Base-by-base conservation (phyloP, 1,140 invertebrate species). In the Protaetia brevitarsis region DNA sequence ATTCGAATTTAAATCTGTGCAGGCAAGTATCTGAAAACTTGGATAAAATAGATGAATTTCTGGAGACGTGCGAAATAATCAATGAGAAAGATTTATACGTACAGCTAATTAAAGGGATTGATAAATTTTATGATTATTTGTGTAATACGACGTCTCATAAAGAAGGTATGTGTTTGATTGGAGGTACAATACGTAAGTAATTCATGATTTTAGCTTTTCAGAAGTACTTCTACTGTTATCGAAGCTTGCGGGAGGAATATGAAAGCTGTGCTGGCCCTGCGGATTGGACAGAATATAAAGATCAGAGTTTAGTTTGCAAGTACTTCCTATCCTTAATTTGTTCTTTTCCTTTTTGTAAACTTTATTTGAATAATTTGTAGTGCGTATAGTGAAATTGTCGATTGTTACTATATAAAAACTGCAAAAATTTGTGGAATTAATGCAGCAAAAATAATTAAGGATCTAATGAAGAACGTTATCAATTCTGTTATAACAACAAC, bases 371-470 rank as follows among this genome's bases (percentile, higher is more conserved):
- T 41, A 11, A 21, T n/a, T 61, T 76, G 37, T 60, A 75, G 76
- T 30, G 68, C 69, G 27, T 78, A 77, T 67, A 75, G 75, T 64
- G 66, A 71, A 21, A 76, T 79, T 34, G 64, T 68, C 2, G 74
- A 79, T 63, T 79, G 78, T 70, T 78, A 76, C 65, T 78, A 72
- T 63, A 74, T 72, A 5, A 77, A 78, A 70, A 75, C 75, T 16
- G 71, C 72, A 0, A 68, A 75, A 66, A 71, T 77, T 7, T 79
- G 78, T 68, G 77, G 78, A 6, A 64, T 68, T 31, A 67, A 65
- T 3, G 74, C 75, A 56, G 77, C 75, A n/a, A 60, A 70, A 58
- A 72, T 65, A 23, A 69, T 78, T 29, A 77, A 73, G 65, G 71
- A 74, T 61, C 61, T 79, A 3, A 66, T 74, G 8, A 29, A 64